Evolutionary conservation across 2,888 invertebrate species (phyloP), one percentile per base, ranked within the genome.

Genomic region (Andrena chrysosceles): DNA sequence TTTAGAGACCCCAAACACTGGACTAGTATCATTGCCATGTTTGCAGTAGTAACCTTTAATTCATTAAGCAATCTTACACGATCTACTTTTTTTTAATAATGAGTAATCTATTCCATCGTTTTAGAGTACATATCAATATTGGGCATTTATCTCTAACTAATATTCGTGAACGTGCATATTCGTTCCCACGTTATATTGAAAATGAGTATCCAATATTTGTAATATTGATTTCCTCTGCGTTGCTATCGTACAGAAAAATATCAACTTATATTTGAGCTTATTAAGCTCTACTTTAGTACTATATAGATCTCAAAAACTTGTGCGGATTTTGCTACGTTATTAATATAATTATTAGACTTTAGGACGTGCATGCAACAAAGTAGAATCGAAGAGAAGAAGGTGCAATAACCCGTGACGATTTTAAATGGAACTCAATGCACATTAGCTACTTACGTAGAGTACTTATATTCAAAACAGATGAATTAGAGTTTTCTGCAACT

Each of bases 61-160:
- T 20, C 10, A 59, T 13, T 42, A 42, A 73, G 48, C 8, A 67
- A 75, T 56, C 54, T 60, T n/a, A 48, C 35, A 35, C 33, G 33
- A 60, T 33, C n/a, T 72, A 79, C n/a, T 60, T 84, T 77, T 79
- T 10, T 62, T 77, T 72, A 83, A 73, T 13, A 42, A 67, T 16
- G 52, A 64, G 64, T 64, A 74, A 67, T 68, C 52, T 77, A 64
- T 75, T 89, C 70, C 72, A 76, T 87, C 85, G 85, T 81, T 83
- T 85, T 85, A 78, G 84, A 81, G 81, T 86, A 91, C 92, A 92
- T 92, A 92, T 92, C 92, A 91, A 84, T 91, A 91, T 89, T 88
- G 91, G 92, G 91, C 92, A 92, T 92, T 92, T 90, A 85, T 83
- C 77, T 77, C 79, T 80, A 81, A 81, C 84, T 86, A 83, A 78